Conservation (phyloP, 2,113 vertebrate species). For the Charina bottae region DNA sequence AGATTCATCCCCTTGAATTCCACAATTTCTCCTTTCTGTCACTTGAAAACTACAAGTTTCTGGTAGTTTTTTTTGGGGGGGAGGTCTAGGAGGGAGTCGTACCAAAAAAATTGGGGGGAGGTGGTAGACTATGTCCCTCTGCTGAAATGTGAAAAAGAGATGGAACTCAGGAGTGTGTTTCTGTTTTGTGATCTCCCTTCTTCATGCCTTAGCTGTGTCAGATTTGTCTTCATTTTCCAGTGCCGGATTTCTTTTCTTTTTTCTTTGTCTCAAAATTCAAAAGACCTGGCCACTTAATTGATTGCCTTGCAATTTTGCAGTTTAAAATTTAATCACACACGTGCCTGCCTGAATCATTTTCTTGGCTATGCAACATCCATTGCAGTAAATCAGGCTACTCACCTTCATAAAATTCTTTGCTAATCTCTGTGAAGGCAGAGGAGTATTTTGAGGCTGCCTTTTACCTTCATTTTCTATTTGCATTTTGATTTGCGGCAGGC, state of each 20-base stretch:
- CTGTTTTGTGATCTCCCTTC: neutral
- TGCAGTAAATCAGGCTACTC: neutral
- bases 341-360: neutral
- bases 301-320: neutral
- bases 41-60: neutral
- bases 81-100: neutral
- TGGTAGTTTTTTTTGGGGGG: neutral
- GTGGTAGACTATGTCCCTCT: neutral
- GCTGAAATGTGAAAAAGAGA: neutral
- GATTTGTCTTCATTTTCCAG: neutral
- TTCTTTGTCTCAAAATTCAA: neutral
- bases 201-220: neutral
- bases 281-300: neutral
- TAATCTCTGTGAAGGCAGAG: neutral
- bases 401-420: neutral
- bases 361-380: neutral
- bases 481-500: neutral
- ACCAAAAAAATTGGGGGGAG: neutral
- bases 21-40: neutral
- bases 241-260: neutral
- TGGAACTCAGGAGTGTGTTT: neutral
- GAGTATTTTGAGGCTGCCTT: slow-evolving; percentile 10
- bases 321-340: neutral
- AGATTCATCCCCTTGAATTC: neutral
- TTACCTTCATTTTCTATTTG: slow-evolving; percentile 33